phyloP scores from a whole-genome alignment of 1,140 invertebrate species.

The Cherax destructor region DNA sequence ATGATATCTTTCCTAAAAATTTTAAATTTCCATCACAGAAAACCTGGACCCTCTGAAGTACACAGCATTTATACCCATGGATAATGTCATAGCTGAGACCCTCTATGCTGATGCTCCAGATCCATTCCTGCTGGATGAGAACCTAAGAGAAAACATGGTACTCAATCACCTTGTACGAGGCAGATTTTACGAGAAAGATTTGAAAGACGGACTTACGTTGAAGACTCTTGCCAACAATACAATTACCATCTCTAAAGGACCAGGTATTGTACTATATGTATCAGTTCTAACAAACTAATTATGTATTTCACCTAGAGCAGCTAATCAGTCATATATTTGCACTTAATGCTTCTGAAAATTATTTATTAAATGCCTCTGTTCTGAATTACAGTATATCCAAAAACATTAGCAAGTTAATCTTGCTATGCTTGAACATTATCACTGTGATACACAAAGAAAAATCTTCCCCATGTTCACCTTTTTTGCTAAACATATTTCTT shows the following conservation, averaged over 20 bases:
- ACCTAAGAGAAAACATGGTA: conserved; percentile 78
- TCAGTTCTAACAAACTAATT: background rate
- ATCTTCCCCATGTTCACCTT: too few relatives aligned
- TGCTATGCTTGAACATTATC: too few relatives aligned
- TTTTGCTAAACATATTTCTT: too few relatives aligned
- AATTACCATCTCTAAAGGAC: conserved; percentile 73
- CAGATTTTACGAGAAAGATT: conserved; percentile 79
- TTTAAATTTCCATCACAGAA: conserved; percentile 31
- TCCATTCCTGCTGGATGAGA: conserved; percentile 78
- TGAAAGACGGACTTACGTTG: conserved; percentile 78
- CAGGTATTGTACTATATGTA: conserved; percentile 30
- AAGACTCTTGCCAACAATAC: conserved; percentile 53
- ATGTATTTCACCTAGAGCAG: too few relatives aligned
- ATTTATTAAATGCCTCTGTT: too few relatives aligned
- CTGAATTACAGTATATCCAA: too few relatives aligned
- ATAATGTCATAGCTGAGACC: conserved; percentile 79
- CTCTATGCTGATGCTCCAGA: conserved; percentile 79
- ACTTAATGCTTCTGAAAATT: background rate
- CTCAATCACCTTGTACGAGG: conserved; percentile 81
- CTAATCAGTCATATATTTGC: too few relatives aligned
- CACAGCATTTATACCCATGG: conserved; percentile 81
- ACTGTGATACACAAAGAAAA: too few relatives aligned
- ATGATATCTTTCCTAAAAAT: too few relatives aligned
- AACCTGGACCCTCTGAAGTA: conserved; percentile 74
- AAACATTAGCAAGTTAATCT: too few relatives aligned